Conservation (phyloP, 2,113 vertebrate species). For the Oryzias melastigma region DNA sequence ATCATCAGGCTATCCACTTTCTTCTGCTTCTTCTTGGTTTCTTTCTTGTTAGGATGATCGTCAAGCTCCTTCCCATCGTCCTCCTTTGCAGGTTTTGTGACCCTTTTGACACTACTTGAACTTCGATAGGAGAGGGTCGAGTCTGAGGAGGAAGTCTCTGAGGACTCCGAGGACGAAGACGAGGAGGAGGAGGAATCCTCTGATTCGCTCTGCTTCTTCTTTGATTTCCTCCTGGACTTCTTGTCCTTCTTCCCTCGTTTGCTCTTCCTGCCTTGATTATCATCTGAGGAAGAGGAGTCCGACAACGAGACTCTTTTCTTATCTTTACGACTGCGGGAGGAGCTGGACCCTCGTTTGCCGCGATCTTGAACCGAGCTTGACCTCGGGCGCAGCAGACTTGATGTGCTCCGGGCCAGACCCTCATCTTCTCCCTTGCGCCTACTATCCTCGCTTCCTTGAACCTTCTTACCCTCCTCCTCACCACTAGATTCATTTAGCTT, state of each 20-base stretch:
- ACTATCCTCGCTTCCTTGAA: constrained; percentile 59
- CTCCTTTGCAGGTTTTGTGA: constrained; percentile 52
- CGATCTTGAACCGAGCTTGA: constrained; percentile 81
- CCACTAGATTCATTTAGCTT: constrained; percentile 84
- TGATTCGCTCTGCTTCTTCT: constrained; percentile 80
- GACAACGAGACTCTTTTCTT: constrained; percentile 76
- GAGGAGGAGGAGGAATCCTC: constrained; percentile 78
- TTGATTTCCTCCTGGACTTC: constrained; percentile 77
- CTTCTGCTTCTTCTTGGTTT: constrained; percentile 87
- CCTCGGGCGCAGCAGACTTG: constrained; percentile 79
- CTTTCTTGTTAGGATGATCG: constrained; percentile 72
- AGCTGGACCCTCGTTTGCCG: constrained; percentile 59
- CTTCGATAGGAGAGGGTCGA: constrained; percentile 90
- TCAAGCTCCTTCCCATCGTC: constrained; percentile 55
- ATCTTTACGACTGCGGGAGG: constrained; percentile 60
- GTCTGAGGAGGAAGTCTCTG: constrained; percentile 65
- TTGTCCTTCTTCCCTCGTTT: constrained; percentile 70
- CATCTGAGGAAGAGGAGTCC: constrained; percentile 70
- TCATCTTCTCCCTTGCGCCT: constrained; percentile 72
- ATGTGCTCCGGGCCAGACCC: constrained; percentile 45
- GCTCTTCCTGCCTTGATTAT: constrained; percentile 69
- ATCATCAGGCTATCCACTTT: constrained; percentile 92
- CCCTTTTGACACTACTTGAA: constrained; percentile 88
- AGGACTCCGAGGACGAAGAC: constrained; percentile 76
- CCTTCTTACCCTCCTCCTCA: constrained; percentile 63